Evolutionary conservation across 1,140 invertebrate genomes (phyloP).

Genomic region (Procambarus virginalis): DNA sequence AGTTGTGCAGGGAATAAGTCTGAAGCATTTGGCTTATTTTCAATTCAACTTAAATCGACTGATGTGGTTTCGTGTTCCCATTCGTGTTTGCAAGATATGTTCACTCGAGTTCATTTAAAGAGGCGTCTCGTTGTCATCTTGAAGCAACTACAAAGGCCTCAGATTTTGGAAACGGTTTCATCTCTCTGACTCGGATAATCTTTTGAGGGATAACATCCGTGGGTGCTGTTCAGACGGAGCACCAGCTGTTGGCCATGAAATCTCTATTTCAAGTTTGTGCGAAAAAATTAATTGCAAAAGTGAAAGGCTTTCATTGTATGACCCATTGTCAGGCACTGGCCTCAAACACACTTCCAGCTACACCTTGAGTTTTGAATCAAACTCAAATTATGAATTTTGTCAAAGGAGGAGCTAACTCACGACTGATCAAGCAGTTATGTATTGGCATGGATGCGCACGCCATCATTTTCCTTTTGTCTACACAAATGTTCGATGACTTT

Average conservation of each 20-base stretch:
- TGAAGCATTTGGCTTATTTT: constrained; percentile 4
- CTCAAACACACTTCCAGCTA: not conserved
- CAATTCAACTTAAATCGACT: not conserved
- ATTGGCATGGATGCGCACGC: not conserved
- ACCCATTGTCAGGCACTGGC: not conserved
- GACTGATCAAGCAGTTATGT: not conserved
- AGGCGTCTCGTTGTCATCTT: not conserved
- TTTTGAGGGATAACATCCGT: not conserved
- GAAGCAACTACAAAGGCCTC: not conserved
- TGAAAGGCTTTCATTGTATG: not conserved
- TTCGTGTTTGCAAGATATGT: constrained; percentile 11
- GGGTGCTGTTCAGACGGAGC: not conserved
- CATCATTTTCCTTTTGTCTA: not conserved
- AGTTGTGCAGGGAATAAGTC: not conserved
- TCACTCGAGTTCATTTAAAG: not conserved
- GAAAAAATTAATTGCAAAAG: not conserved
- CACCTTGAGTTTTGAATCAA: not conserved
- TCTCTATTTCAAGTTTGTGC: not conserved
- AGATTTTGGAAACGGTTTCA: not conserved
- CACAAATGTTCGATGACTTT: not conserved
- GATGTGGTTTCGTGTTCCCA: not conserved
- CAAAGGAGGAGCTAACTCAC: not conserved
- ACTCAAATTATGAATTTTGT: not conserved
- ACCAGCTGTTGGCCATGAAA: not conserved
- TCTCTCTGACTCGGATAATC: not conserved